A percentile compares a stretch with the other conserved stretches of the same genome.
These are phyloP conservation scores for Zophobas atratus DNA, from an alignment of 1,140 invertebrate genomes.

Conservation along the genomic window DNA sequence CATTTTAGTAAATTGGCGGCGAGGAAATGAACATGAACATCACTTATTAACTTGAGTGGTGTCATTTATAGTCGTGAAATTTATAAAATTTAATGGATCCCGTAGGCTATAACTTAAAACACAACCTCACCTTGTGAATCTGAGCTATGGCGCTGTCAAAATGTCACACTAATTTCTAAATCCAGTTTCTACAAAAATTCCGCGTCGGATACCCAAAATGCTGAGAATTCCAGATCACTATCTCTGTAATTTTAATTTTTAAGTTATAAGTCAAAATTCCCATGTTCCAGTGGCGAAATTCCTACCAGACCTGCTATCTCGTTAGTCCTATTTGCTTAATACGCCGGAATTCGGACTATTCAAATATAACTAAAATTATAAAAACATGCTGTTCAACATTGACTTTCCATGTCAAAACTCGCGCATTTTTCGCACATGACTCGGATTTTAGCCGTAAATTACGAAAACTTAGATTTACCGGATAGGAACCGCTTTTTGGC, in stretches of 20 bases:
- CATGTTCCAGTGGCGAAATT: slow-evolving; percentile 28
- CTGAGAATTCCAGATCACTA: slow-evolving; percentile 32
- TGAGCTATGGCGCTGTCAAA: slow-evolving; percentile 28
- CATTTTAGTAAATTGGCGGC: slow-evolving; percentile 24
- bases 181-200: slow-evolving; percentile 33
- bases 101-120: slow-evolving; percentile 3
- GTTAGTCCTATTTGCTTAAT: slow-evolving; percentile 11
- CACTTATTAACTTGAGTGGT: slow-evolving; percentile 3
- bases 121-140: slow-evolving; percentile 1
- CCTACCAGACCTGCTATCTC: slow-evolving; percentile 9
- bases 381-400: neutral
- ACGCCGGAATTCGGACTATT: slow-evolving; percentile 7
- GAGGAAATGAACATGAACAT: slow-evolving; percentile 20
- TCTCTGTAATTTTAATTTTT: slow-evolving; percentile 27
- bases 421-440: no score
- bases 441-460: no score
- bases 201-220: slow-evolving; percentile 15
- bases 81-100: slow-evolving; percentile 20
- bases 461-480: no score
- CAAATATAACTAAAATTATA: slow-evolving; percentile 4
- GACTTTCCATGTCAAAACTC: neutral
- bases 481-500: no score
- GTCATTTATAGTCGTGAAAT: slow-evolving; percentile 20
- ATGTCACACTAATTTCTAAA: slow-evolving; percentile 30
- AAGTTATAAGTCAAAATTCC: slow-evolving; percentile 26